Base-by-base conservation (phyloP, 2,888 invertebrate species). In the Caenorhabditis sp. region DNA sequence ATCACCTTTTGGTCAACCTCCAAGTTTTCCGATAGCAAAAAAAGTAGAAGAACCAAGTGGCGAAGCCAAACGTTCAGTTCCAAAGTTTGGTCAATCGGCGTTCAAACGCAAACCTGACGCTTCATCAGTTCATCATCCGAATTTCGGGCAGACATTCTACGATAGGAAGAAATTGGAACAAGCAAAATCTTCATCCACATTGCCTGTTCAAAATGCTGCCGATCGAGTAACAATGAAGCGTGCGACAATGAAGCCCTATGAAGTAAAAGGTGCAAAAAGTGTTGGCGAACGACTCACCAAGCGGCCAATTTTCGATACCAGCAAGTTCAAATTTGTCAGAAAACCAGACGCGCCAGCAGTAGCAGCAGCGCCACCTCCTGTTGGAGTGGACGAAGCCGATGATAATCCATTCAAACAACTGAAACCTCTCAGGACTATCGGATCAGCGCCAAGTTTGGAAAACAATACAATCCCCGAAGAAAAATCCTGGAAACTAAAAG, bases 211-310 rank as follows among this genome's bases (percentile, higher is more conserved):
- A n/a, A n/a, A n/a, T n/a, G n/a, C n/a, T n/a, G n/a, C n/a, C n/a
- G n/a, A n/a, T n/a, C n/a, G n/a, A n/a, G n/a, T n/a, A n/a, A n/a
- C 31, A 31, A 31, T 4, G 31, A 43, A 43, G 14, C 6, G 43
- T 12, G 43, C 14, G 10, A 43, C 5, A 43, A 43, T 43, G 43
- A 64, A 69, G 65, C 61, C 31, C 64, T 19, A 59, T 37, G 51
- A 19, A 37, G 49, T 17, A 19, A 37, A 55, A 49, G 43, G 64
- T 64, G 60, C 64, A 59, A 69, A 64, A 64, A 26, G 60, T 54
- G 2, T 66, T 64, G 64, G 69, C 60, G 64, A 60, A 55, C 19
- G 69, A 69, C 60, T 64, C 60, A 59, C 43, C 43, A 43, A 43
- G 14, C 12, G 57, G 8, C n/a, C 21, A 27, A 19, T 27, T 59